Evolutionary conservation across 2,113 vertebrate genomes (phyloP).

Genomic region (Tonatia bakeri): DNA sequence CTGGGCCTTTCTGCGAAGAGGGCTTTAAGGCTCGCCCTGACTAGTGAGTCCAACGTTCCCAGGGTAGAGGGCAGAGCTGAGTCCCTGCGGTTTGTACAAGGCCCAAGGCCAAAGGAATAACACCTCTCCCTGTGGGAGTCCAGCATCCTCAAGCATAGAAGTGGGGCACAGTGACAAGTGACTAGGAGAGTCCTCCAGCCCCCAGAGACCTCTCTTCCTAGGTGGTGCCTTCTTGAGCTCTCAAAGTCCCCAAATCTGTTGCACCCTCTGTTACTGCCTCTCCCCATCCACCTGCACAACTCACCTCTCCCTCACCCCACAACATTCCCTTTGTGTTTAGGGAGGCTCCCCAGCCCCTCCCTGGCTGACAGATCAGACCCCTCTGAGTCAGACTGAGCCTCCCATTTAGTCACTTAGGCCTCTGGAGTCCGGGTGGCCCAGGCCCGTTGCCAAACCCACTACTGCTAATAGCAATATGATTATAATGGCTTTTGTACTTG

Average conservation of each 20-base stretch:
- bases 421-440: conserved; percentile 48
- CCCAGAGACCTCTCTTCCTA: not conserved
- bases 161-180: not conserved
- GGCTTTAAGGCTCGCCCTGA: not conserved
- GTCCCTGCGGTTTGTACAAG: not conserved
- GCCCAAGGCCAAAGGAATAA: not conserved
- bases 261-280: not conserved
- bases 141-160: not conserved
- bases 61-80: not conserved
- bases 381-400: not conserved
- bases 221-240: not conserved
- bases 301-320: not conserved
- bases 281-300: not conserved
- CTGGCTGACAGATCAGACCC: not conserved
- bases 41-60: not conserved
- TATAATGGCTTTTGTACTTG: conserved; percentile 43
- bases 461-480: conserved; percentile 35
- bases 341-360: not conserved
- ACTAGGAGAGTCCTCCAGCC: not conserved
- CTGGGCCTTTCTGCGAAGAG: not conserved
- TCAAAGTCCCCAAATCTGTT: not conserved
- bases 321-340: not conserved
- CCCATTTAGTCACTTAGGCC: conserved; percentile 37
- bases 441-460: conserved; percentile 52
- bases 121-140: not conserved